Evolutionary conservation across 2,888 invertebrate species (phyloP).

Genomic region (Myathropa florea): DNA sequence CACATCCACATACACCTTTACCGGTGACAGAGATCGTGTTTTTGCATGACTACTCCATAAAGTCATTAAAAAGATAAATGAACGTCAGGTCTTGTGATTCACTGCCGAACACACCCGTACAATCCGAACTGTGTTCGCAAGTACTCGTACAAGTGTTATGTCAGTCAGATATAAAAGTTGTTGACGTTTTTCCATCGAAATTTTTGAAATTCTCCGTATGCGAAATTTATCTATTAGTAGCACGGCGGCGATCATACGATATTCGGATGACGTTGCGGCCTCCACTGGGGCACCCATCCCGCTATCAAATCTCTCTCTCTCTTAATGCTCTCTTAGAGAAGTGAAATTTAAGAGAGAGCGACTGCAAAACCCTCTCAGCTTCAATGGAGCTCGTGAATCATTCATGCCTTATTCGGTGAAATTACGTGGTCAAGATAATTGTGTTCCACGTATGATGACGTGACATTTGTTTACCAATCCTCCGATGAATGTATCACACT

Average conservation of each 20-base stretch:
- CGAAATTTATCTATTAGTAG: neutral
- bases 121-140: neutral
- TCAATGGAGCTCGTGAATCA: constrained; percentile 15
- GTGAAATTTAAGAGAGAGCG: neutral
- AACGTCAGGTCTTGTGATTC: neutral
- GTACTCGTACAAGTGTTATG: neutral
- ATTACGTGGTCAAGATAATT: constrained; percentile 20
- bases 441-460: constrained; percentile 18
- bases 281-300: neutral
- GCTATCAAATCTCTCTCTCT: neutral
- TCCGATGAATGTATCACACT: neutral
- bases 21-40: neutral
- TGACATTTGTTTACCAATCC: constrained; percentile 37
- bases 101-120: neutral
- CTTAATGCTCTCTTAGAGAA: neutral
- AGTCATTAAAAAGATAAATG: neutral
- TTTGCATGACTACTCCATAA: neutral
- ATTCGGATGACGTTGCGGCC: neutral
- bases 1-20: neutral
- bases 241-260: neutral
- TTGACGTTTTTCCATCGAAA: neutral
- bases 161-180: neutral
- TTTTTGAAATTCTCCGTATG: neutral
- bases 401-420: constrained; percentile 8
- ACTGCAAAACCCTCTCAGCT: neutral